phyloP scores from a whole-genome alignment of 2,888 invertebrate species.

The Axea sp. region DNA sequence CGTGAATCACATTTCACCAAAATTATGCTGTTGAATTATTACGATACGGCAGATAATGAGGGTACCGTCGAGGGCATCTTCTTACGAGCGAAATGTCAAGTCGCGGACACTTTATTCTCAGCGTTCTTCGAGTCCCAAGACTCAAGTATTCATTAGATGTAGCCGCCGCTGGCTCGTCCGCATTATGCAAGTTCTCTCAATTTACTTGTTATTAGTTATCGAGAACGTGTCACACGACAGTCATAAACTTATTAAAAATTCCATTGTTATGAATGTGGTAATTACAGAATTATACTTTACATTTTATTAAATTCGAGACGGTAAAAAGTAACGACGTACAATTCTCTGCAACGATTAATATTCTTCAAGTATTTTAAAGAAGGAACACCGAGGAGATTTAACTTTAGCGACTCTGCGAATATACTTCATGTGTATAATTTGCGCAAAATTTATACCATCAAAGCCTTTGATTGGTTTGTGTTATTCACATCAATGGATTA shows the following conservation, averaged over 20 bases:
- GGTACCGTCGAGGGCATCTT: constrained; percentile 65
- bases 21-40: constrained; percentile 49
- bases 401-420: too few relatives aligned
- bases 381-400: too few relatives aligned
- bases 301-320: too few relatives aligned
- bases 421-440: too few relatives aligned
- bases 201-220: constrained; percentile 66
- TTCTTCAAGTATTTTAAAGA: not conserved
- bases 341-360: too few relatives aligned
- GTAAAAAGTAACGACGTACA: too few relatives aligned
- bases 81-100: constrained; percentile 76
- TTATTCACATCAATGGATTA: too few relatives aligned
- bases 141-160: constrained; percentile 50
- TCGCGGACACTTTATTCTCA: constrained; percentile 74
- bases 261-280: constrained; percentile 20
- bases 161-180: constrained; percentile 27
- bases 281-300: constrained; percentile 1
- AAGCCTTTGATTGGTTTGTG: too few relatives aligned
- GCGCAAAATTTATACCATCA: too few relatives aligned
- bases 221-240: constrained; percentile 42
- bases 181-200: constrained; percentile 68
- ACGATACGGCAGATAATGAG: constrained; percentile 41
- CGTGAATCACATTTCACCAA: constrained; percentile 55
- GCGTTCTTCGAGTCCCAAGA: constrained; percentile 31
- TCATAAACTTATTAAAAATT: constrained; percentile 21